Evolutionary conservation across 2,888 invertebrate genomes (phyloP).

Genomic region (Lysandra coridon): DNA sequence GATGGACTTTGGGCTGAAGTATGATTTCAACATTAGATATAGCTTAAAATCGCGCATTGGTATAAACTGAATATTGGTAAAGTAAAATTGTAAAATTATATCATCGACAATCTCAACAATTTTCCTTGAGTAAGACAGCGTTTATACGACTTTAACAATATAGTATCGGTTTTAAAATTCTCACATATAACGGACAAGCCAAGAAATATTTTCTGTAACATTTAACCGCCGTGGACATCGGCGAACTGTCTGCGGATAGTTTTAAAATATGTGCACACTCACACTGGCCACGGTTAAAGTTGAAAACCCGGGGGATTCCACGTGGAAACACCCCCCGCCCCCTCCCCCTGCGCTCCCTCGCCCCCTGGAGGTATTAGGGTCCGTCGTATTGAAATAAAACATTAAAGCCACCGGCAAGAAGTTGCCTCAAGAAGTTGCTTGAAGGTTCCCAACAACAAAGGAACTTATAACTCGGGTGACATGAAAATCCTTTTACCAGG

Average conservation of each 20-base stretch:
- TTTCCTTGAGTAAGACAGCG: background rate
- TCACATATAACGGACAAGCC: background rate
- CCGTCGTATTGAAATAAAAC: slow-evolving; percentile 28
- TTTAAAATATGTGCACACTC: slow-evolving; percentile 24
- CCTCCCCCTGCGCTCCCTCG: background rate
- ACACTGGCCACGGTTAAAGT: background rate
- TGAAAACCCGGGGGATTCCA: slow-evolving; percentile 15
- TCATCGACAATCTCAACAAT: too few relatives aligned
- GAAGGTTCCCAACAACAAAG: slow-evolving; percentile 3
- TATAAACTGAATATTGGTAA: too few relatives aligned
- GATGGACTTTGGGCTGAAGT: background rate
- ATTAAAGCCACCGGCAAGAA: slow-evolving; percentile 29
- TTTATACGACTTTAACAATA: background rate
- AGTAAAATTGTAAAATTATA: too few relatives aligned
- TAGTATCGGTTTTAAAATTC: background rate
- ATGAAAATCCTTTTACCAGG: slow-evolving; percentile 35
- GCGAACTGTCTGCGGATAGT: background rate
- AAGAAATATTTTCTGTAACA: slow-evolving; percentile 3
- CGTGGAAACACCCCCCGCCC: slow-evolving; percentile 1
- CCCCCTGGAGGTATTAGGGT: slow-evolving; percentile 17
- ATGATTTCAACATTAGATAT: background rate
- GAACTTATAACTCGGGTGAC: slow-evolving; percentile 25
- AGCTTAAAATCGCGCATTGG: too few relatives aligned
- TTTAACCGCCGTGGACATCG: background rate
- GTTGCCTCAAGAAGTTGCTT: slow-evolving; percentile 12